Evolutionary conservation across 2,113 vertebrate genomes (phyloP).

Genomic region (Microcebus griseorufus): DNA sequence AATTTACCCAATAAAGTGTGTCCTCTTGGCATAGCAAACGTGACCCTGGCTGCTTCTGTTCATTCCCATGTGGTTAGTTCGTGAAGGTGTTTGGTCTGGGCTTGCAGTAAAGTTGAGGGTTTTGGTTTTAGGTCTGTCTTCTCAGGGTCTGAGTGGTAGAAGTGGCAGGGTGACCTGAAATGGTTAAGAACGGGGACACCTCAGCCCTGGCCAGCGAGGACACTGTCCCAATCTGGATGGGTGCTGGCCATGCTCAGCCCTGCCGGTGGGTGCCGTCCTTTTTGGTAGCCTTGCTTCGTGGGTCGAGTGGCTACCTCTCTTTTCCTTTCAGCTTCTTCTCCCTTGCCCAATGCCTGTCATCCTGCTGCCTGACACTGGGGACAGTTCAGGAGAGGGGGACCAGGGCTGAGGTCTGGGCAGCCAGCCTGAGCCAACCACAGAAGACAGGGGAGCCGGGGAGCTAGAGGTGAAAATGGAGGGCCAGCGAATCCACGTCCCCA

Average conservation of each 20-base stretch:
- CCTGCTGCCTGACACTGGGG: neutral
- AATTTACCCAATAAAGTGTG: slow-evolving; percentile 68
- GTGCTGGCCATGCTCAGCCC: neutral
- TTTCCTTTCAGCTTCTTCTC: neutral
- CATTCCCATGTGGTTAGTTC: neutral
- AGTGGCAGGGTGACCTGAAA: neutral
- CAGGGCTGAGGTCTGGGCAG: neutral
- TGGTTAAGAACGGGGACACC: neutral
- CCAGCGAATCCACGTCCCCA: neutral
- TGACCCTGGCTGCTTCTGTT: neutral
- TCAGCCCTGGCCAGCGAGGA: neutral
- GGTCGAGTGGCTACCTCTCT: neutral
- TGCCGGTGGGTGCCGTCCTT: neutral
- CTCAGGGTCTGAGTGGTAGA: neutral
- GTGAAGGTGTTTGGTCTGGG: neutral
- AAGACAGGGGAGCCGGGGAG: neutral
- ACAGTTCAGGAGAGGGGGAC: neutral
- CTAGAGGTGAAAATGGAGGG: neutral
- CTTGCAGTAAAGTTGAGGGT: neutral
- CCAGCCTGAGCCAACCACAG: neutral
- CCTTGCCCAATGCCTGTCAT: neutral
- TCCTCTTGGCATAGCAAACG: slow-evolving; percentile 67
- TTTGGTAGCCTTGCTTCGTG: neutral
- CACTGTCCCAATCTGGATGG: neutral
- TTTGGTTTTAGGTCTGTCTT: neutral